Evolutionary conservation across 2,797 vertebrate genomes (phyloP).

Genomic region (Scolopax rusticola): DNA sequence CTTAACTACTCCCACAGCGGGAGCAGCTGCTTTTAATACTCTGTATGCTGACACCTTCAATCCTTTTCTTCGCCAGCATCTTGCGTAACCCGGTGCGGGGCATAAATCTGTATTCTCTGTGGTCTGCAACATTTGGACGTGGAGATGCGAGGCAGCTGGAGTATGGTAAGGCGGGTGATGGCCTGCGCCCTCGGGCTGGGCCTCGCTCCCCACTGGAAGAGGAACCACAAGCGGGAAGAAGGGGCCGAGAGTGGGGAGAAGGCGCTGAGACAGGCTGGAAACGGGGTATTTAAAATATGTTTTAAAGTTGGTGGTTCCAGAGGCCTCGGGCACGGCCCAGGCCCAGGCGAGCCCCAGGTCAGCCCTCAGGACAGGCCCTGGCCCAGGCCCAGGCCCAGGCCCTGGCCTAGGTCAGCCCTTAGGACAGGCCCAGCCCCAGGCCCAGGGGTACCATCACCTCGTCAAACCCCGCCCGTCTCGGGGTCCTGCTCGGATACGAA

Average conservation of each 20-base stretch:
- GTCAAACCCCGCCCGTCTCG: background rate
- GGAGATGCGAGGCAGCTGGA: no score
- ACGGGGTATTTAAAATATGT: background rate
- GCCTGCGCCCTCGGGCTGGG: background rate
- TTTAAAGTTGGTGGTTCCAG: no score
- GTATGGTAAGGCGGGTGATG: fast-evolving
- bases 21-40: background rate
- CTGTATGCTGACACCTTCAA: background rate
- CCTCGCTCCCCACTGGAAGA: background rate
- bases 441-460: background rate
- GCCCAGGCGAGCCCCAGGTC: background rate
- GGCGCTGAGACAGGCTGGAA: background rate
- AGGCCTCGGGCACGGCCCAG: background rate
- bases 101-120: background rate
- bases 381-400: background rate
- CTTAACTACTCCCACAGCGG: background rate
- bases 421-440: background rate
- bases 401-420: background rate
- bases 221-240: background rate
- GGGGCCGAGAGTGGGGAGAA: background rate
- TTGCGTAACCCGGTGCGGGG: fast-evolving
- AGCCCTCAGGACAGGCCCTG: background rate
- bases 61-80: background rate
- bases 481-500: background rate
- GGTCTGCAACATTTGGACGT: fast-evolving